These are phyloP conservation scores for Chelidonichthys spinosus DNA, from an alignment of 2,797 vertebrate species.

Conservation along the genomic window DNA sequence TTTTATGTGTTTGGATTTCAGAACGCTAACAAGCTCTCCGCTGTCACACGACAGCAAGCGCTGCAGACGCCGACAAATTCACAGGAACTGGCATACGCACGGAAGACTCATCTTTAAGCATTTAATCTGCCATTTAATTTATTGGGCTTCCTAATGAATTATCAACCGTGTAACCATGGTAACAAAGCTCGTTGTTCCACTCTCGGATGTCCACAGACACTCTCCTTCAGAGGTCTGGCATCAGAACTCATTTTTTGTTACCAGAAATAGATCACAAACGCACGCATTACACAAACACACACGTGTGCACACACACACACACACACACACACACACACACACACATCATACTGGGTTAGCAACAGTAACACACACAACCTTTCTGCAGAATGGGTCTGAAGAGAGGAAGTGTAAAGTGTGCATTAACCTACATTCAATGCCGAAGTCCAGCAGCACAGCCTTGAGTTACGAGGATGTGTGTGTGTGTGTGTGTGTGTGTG, in stretches of 20 bases:
- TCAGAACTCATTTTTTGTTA: constrained; percentile 24
- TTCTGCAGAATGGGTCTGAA: constrained; percentile 44
- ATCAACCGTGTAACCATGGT: constrained; percentile 65
- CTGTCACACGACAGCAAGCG: background rate
- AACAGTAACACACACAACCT: constrained; percentile 15
- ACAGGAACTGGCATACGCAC: background rate
- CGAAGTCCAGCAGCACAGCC: constrained; percentile 57
- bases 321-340: background rate
- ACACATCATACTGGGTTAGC: background rate
- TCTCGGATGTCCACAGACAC: constrained; percentile 43
- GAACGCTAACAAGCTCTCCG: background rate
- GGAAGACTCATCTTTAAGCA: background rate
- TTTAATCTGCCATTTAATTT: constrained; percentile 35
- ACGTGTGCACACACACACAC: background rate
- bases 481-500: constrained; percentile 8
- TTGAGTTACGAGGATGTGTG: constrained; percentile 23
- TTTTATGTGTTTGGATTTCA: background rate
- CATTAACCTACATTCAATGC: constrained; percentile 78
- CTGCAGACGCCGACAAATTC: background rate
- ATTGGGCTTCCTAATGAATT: constrained; percentile 42
- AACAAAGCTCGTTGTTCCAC: constrained; percentile 54
- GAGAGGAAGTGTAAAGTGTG: constrained; percentile 68
- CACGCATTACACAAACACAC: background rate
- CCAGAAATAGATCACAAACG: constrained; percentile 70
- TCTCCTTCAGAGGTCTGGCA: constrained; percentile 57